Evolutionary conservation across 1,140 invertebrate genomes (phyloP), one percentile per base, ranked within the genome.

Genomic region (Drosophila novamexicana): DNA sequence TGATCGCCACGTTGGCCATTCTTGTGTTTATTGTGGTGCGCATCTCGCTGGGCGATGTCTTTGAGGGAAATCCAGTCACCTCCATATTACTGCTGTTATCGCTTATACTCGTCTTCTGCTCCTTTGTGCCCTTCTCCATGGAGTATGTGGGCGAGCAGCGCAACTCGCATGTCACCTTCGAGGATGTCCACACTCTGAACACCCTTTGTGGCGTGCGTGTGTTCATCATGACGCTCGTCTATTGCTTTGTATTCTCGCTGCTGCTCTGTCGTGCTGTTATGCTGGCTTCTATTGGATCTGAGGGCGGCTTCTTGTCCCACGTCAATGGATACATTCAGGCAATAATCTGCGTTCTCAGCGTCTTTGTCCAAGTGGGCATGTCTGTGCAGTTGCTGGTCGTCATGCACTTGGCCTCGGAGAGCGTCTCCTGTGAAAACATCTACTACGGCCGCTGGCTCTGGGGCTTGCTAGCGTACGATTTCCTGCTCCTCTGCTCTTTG

Each of bases 281-380:
- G 58, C 81, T 95, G 10, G 93, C 94, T 14, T 94, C 94, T 0
- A 94, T 94, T 22, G 94, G 93, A 18, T 93, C 93, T 32, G 94
- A 94, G 71, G 93, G 93, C 0, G 94, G 94, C 4, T 94, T 95
- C 49, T 93, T 95, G 47, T 94, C 94, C 2, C 94, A 95, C 65
- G 93, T 95, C 5, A 94, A 94, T 47, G 94, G 94, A 18, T 89
- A 94, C 1, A 94, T 95, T 10, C 94, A 95, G 75, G 92, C 93
- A 0, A 92, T 95, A 10, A 90, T 94, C 9, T 92, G 94, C 32
- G 88, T 94, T 7, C 95, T 95, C 70, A 94, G 95, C 53, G 93
- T 94, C 12, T 91, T 92, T 6, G 94, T 95, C 0, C 94, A 94
- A 88, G 79, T 93, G 37, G 93, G 93, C 16, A 90, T 94, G 72